Conservation (phyloP, 2,113 vertebrate species). For the Vicugna pacos region DNA sequence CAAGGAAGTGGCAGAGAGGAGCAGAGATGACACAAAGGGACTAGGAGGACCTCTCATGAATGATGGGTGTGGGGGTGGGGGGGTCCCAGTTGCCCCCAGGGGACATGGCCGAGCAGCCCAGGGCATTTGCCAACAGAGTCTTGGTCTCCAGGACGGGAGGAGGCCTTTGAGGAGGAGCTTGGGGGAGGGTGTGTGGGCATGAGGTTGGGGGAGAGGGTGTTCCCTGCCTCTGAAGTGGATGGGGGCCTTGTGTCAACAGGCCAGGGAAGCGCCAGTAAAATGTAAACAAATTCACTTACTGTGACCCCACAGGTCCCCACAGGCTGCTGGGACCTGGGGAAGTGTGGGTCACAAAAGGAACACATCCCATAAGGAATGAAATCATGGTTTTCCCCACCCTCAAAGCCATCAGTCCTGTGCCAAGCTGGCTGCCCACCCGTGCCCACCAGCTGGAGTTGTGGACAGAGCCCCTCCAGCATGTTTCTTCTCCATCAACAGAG, state of each 20-base stretch:
- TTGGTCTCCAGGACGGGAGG: neutral
- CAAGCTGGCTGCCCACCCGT: neutral
- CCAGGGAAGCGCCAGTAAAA: neutral
- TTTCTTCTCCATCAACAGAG: neutral
- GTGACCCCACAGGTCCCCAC: neutral
- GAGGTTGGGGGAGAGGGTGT: neutral
- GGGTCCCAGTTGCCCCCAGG: neutral
- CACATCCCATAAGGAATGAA: neutral
- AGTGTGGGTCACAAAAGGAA: neutral
- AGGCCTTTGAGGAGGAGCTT: neutral
- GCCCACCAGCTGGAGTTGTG: rapidly evolving
- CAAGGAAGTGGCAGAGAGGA: neutral
- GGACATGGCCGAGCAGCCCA: rapidly evolving
- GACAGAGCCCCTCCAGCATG: neutral
- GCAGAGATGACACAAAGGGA: neutral
- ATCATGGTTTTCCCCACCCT: rapidly evolving
- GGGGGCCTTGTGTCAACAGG: neutral
- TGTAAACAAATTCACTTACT: neutral
- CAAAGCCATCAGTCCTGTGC: neutral
- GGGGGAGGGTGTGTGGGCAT: neutral
- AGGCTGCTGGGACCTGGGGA: neutral
- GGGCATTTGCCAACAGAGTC: rapidly evolving
- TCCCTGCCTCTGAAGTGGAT: neutral
- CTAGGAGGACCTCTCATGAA: rapidly evolving
- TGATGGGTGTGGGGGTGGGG: rapidly evolving